Conservation (phyloP, 2,888 invertebrate genomes). For the Thereva nobilitata region DNA sequence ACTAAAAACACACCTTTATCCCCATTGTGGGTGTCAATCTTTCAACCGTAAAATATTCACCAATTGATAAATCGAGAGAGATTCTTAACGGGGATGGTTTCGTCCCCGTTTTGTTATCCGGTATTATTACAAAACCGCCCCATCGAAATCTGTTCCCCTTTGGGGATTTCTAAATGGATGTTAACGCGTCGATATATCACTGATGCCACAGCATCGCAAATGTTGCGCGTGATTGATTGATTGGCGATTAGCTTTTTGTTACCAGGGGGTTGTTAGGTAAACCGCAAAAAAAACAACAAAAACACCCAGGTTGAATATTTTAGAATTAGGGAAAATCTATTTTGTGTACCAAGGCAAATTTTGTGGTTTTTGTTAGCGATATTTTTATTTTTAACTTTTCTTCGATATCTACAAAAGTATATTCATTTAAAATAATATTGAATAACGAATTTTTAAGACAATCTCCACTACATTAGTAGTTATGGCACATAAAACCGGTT, state of each 20-base stretch:
- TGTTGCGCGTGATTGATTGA: slow-evolving; percentile 37
- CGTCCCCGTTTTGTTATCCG: too few species aligned
- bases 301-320: too few species aligned
- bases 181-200: slow-evolving; percentile 32
- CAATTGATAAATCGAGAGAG: slow-evolving; percentile 32
- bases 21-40: slow-evolving; percentile 17
- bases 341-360: too few species aligned
- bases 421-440: too few species aligned
- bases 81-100: slow-evolving; percentile 21
- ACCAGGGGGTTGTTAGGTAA: slow-evolving; percentile 1
- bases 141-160: neutral
- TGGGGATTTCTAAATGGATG: neutral
- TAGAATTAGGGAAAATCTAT: too few species aligned
- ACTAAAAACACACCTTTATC: neutral
- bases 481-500: too few species aligned
- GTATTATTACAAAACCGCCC: too few species aligned
- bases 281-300: slow-evolving; percentile 17
- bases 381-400: too few species aligned
- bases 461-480: too few species aligned
- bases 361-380: too few species aligned
- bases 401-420: too few species aligned
- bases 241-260: slow-evolving; percentile 32
- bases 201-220: slow-evolving; percentile 33
- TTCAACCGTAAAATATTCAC: slow-evolving; percentile 25
- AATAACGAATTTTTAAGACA: too few species aligned